Evolutionary conservation across 2,113 vertebrate species (phyloP).

Genomic region (Tonatia bakeri): DNA sequence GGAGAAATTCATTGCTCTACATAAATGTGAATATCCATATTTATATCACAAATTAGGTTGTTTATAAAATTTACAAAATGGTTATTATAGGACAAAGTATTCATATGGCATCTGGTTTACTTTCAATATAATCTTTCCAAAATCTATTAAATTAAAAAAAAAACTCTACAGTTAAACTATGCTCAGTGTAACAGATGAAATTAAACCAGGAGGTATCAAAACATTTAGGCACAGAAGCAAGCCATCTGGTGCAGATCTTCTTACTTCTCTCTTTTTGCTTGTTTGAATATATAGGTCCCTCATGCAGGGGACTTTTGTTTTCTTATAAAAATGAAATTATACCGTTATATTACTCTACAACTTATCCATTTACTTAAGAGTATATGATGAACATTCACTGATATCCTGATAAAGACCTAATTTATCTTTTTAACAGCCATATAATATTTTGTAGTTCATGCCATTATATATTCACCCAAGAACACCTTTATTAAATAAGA

Average conservation of each 20-base stretch:
- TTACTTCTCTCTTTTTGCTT: not conserved
- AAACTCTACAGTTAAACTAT: not conserved
- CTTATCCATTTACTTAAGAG: not conserved
- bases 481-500: not conserved
- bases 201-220: not conserved
- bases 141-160: not conserved
- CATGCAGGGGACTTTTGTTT: not conserved
- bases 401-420: not conserved
- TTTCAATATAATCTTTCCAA: not conserved
- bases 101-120: not conserved
- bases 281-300: not conserved
- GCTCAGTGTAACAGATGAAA: not conserved
- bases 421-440: not conserved
- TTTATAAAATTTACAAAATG: not conserved
- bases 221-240: not conserved
- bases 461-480: not conserved
- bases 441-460: not conserved
- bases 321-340: not conserved
- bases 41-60: not conserved
- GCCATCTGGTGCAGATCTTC: not conserved
- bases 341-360: not conserved
- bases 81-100: not conserved
- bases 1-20: not conserved
- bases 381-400: not conserved
- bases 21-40: not conserved